phyloP scores from a whole-genome alignment of 2,888 invertebrate genomes.

The Chrysolina oricalcia region DNA sequence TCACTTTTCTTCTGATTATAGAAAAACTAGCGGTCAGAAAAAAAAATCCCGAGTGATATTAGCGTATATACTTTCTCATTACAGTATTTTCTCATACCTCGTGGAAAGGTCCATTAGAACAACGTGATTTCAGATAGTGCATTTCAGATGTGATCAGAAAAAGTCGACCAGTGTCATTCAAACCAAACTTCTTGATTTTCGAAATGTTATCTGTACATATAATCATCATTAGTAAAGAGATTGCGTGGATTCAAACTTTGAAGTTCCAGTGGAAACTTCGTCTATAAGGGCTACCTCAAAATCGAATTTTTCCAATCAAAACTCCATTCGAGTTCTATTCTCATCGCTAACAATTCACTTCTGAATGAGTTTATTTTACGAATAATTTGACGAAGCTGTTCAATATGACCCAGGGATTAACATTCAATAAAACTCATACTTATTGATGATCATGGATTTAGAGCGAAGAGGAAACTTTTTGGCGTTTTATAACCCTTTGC shows the following conservation, averaged over 20 bases:
- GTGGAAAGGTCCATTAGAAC: no score
- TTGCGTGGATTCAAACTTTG: neutral
- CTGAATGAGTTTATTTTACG: slow-evolving; percentile 6
- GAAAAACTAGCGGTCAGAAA: no score
- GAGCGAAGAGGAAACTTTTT: slow-evolving; percentile 32
- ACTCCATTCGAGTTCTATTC: neutral
- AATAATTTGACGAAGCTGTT: slow-evolving; percentile 19
- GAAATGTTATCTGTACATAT: no score
- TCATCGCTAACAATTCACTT: neutral
- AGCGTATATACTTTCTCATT: no score
- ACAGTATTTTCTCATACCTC: no score
- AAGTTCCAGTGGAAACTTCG: neutral
- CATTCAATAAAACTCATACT: slow-evolving; percentile 38
- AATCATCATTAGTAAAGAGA: no score
- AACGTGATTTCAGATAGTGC: no score
- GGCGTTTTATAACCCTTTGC: slow-evolving; percentile 37
- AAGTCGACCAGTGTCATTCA: no score
- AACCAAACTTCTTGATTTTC: no score
- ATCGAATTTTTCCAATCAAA: slow-evolving; percentile 14
- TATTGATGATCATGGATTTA: slow-evolving; percentile 10
- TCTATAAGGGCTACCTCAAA: neutral
- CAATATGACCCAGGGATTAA: slow-evolving; percentile 29
- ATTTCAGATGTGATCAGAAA: no score
- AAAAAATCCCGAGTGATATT: no score
- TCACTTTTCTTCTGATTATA: no score